Evolutionary conservation across 2,797 vertebrate genomes (phyloP).

Genomic region (Microhierax caerulescens): DNA sequence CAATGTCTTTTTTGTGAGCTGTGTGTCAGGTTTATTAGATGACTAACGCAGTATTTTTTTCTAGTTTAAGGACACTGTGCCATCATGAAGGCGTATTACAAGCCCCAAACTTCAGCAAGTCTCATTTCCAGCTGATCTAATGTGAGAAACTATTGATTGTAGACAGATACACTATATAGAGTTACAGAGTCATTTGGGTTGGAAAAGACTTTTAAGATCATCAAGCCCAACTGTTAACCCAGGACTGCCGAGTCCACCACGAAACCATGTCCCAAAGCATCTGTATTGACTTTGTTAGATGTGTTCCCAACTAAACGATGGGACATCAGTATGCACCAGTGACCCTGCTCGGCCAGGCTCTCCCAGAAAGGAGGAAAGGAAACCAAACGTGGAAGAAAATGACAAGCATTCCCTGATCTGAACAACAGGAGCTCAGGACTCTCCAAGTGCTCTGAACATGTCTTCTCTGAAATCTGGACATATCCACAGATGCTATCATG

Average conservation of each 20-base stretch:
- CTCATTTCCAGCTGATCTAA: background rate
- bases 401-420: background rate
- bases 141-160: accelerated
- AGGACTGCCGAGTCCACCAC: too few relatives aligned
- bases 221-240: too few relatives aligned
- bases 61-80: background rate
- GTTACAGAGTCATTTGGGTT: too few relatives aligned
- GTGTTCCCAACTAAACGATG: background rate
- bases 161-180: background rate
- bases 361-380: background rate
- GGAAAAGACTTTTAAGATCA: too few relatives aligned
- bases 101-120: background rate
- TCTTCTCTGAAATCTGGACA: background rate
- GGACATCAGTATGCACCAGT: background rate
- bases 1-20: background rate
- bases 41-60: background rate
- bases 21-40: background rate
- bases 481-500: background rate
- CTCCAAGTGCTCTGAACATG: background rate
- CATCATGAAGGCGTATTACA: background rate
- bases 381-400: background rate
- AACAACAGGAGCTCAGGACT: background rate
- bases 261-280: too few relatives aligned
- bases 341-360: background rate
- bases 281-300: background rate